Percentiles rank a stretch among this genome's conserved stretches.
Conservation (phyloP, 2,113 vertebrate species). For the Xyrauchen texanus region DNA sequence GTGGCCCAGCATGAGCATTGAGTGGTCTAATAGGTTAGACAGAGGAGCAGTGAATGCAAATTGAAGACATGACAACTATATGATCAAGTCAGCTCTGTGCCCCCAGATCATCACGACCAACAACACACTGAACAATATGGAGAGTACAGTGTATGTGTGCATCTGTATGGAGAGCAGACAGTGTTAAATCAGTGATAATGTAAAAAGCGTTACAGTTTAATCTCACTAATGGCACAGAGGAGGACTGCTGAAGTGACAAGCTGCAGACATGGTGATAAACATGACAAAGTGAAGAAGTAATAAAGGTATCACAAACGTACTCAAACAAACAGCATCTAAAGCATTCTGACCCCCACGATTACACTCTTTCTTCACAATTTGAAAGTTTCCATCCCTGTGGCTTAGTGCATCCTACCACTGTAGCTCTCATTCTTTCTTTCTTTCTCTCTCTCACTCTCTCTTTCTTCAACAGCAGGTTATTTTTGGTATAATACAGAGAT, state of each 20-base stretch:
- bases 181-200: slow-evolving; percentile 17
- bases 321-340: neutral
- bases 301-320: neutral
- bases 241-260: slow-evolving; percentile 27
- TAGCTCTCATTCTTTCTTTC: slow-evolving; percentile 9
- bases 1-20: neutral
- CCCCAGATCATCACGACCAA: slow-evolving; percentile 24
- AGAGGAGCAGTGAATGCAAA: neutral
- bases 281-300: slow-evolving; percentile 20
- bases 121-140: neutral
- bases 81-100: neutral
- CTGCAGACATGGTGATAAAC: slow-evolving; percentile 28
- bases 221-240: slow-evolving; percentile 31
- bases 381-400: slow-evolving; percentile 6
- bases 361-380: slow-evolving; percentile 25
- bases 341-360: slow-evolving; percentile 10
- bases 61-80: neutral
- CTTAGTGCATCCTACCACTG: slow-evolving; percentile 19
- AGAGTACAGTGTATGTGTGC: neutral
- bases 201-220: slow-evolving; percentile 36
- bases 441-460: neutral
- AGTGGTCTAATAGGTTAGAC: neutral
- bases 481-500: slow-evolving; percentile 43
- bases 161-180: slow-evolving; percentile 9
- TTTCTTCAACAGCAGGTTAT: slow-evolving; percentile 23